phyloP scores from a whole-genome alignment of 1,140 invertebrate genomes.

The Trialeurodes vaporariorum region DNA sequence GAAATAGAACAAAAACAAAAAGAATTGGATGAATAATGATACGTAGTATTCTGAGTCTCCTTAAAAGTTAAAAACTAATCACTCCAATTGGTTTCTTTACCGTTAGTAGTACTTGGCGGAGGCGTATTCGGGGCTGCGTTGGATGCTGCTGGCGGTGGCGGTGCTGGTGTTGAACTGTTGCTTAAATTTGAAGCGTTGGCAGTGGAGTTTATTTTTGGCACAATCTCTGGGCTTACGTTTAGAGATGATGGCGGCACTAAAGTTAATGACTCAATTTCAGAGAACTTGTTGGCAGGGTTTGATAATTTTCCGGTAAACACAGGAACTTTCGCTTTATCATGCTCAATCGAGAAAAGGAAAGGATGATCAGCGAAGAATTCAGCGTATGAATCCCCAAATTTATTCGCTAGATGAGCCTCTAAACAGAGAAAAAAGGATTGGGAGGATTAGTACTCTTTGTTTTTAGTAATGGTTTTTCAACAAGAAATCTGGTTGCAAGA shows the following conservation, averaged over 20 bases:
- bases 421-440: background rate
- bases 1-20: too few relatives aligned
- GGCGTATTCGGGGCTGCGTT: too few relatives aligned
- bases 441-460: background rate
- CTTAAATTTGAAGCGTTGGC: too few relatives aligned
- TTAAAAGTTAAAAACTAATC: background rate
- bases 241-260: too few relatives aligned
- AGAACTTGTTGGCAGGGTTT: background rate
- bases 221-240: too few relatives aligned
- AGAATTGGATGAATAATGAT: too few relatives aligned
- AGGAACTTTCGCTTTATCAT: background rate
- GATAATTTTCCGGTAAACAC: background rate
- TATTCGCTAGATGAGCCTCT: background rate
- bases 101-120: background rate
- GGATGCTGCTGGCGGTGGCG: too few relatives aligned
- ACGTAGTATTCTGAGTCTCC: too few relatives aligned
- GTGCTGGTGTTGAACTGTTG: background rate
- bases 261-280: slow-evolving; percentile 2
- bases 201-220: too few relatives aligned
- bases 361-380: background rate
- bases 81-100: background rate
- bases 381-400: background rate
- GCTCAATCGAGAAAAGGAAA: background rate
- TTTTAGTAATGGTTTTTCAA: too few relatives aligned
- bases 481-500: too few relatives aligned